A percentile compares a stretch with the other conserved stretches of the same genome.
phyloP scores from a whole-genome alignment of 2,888 invertebrate species.

The Sericinus montela region DNA sequence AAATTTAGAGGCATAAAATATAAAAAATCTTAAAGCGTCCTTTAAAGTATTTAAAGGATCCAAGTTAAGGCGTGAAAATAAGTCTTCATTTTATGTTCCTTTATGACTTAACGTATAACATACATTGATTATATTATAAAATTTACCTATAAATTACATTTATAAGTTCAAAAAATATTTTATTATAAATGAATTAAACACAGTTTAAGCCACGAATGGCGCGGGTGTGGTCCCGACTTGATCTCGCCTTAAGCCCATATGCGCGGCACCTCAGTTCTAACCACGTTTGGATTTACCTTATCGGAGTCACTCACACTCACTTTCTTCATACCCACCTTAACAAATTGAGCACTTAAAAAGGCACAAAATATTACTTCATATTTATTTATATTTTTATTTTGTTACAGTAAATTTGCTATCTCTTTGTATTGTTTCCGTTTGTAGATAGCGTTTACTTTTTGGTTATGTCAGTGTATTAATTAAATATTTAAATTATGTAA shows the following conservation, averaged over 20 bases:
- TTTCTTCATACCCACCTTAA: constrained; percentile 22
- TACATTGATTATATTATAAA: too few relatives aligned
- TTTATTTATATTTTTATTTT: not conserved
- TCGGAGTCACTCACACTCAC: constrained; percentile 58
- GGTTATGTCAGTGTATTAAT: not conserved
- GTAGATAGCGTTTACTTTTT: not conserved
- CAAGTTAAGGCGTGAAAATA: too few relatives aligned
- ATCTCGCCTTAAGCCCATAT: constrained; percentile 49
- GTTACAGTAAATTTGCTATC: not conserved
- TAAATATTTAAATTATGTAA: not conserved
- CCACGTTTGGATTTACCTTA: constrained; percentile 64
- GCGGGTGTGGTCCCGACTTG: constrained; percentile 56
- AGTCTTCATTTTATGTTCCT: too few relatives aligned
- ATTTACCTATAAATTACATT: too few relatives aligned
- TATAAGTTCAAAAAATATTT: too few relatives aligned
- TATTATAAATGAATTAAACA: not conserved
- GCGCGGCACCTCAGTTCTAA: constrained; percentile 52
- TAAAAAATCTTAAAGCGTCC: too few relatives aligned
- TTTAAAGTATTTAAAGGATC: too few relatives aligned
- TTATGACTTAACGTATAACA: too few relatives aligned
- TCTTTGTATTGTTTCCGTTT: not conserved
- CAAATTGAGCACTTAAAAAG: not conserved
- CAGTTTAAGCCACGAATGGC: not conserved
- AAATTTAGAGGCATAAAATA: too few relatives aligned
- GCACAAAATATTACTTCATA: not conserved